These are phyloP conservation scores for Pseudachorutes palmiensis DNA, from an alignment of 1,140 invertebrate species.

Conservation along the genomic window DNA sequence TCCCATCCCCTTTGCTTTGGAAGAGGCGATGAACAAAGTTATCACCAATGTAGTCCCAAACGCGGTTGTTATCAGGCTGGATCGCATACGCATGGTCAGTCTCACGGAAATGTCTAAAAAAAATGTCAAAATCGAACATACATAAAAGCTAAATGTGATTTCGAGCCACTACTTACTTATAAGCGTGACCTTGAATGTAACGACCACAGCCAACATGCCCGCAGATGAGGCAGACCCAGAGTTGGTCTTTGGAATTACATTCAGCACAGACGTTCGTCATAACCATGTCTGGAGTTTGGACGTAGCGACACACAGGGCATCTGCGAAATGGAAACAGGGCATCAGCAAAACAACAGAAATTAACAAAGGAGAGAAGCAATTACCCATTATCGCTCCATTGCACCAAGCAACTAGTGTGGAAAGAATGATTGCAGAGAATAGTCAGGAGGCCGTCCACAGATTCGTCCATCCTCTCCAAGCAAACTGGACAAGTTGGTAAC, in stretches of 20 bases:
- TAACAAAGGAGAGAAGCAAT: not conserved
- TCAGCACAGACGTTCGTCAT: conserved; percentile 74
- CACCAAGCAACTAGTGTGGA: conserved; percentile 86
- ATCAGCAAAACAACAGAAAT: not conserved
- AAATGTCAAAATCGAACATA: no score
- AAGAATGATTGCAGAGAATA: conserved; percentile 96
- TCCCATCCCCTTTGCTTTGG: conserved; percentile 96
- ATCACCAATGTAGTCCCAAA: conserved; percentile 97
- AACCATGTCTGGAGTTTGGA: conserved; percentile 84
- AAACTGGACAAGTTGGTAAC: conserved; percentile 94
- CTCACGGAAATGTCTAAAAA: conserved; percentile 75
- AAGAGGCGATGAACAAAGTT: conserved; percentile 95
- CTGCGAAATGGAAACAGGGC: conserved; percentile 40
- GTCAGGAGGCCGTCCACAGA: conserved; percentile 94
- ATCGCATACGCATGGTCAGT: conserved; percentile 96
- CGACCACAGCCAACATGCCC: conserved; percentile 95
- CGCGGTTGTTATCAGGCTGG: conserved; percentile 87
- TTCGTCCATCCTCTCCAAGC: conserved; percentile 95
- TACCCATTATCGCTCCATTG: conserved; percentile 89
- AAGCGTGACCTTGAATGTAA: conserved; percentile 63
- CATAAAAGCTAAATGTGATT: no score
- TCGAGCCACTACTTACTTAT: conserved; percentile 45
- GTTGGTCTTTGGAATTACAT: conserved; percentile 66
- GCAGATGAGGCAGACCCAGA: conserved; percentile 99
- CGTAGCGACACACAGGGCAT: conserved; percentile 65